Evolutionary conservation across 2,113 vertebrate genomes (phyloP).

Genomic region (Hippocampus barbouri): DNA sequence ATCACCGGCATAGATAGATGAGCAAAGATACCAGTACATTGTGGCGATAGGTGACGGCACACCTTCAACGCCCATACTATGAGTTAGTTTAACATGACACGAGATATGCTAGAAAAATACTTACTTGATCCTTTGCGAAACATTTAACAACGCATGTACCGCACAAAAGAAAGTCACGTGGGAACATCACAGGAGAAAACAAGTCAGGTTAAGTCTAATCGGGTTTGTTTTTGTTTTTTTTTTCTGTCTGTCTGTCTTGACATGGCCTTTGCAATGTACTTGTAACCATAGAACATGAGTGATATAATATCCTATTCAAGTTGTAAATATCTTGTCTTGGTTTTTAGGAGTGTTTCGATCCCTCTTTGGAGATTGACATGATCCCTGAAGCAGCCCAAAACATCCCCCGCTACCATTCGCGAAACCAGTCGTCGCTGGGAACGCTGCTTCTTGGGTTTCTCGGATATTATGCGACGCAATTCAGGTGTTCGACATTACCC

Average conservation of each 20-base stretch:
- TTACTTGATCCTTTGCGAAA: too few species aligned
- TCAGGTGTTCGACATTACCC: conserved; percentile 80
- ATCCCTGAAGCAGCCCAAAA: conserved; percentile 78
- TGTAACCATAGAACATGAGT: not conserved
- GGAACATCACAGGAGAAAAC: too few species aligned
- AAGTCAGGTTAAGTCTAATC: too few species aligned
- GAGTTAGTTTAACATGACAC: too few species aligned
- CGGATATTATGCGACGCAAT: conserved; percentile 87
- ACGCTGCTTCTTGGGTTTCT: conserved; percentile 91
- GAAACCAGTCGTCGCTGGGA: conserved; percentile 85
- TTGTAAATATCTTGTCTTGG: conserved; percentile 16
- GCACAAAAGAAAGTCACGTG: too few species aligned
- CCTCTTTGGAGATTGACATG: conserved; percentile 80
- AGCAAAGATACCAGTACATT: too few species aligned
- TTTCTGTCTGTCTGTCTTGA: not conserved
- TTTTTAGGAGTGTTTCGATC: conserved; percentile 84
- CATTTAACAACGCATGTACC: too few species aligned
- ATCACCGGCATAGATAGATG: too few species aligned
- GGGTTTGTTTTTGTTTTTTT: too few species aligned
- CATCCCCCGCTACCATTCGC: conserved; percentile 82
- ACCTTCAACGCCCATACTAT: too few species aligned
- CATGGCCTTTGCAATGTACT: conserved; percentile 4
- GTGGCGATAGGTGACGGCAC: too few species aligned
- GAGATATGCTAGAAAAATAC: too few species aligned
- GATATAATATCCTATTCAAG: not conserved